phyloP scores from a whole-genome alignment of 2,113 vertebrate species.

The Xenus cinereus region DNA sequence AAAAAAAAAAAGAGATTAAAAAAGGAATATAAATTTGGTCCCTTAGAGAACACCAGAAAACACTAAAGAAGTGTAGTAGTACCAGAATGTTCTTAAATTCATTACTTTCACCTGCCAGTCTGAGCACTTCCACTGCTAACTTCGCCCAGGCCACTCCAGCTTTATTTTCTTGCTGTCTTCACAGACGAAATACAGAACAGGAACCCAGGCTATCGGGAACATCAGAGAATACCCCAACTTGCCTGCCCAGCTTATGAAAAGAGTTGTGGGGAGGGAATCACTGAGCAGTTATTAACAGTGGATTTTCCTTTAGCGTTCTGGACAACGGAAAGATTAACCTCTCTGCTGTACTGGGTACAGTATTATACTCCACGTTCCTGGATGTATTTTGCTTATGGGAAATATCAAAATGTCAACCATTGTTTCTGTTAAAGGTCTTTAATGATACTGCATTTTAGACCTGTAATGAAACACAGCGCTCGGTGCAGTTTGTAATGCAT shows the following conservation, averaged over 20 bases:
- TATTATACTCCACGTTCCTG: slow-evolving; percentile 36
- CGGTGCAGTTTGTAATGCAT: slow-evolving; percentile 75
- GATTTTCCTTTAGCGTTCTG: slow-evolving; percentile 5
- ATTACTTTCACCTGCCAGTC: neutral
- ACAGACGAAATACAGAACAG: neutral
- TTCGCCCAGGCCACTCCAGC: neutral
- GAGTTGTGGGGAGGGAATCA: neutral
- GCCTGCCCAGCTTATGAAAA: neutral
- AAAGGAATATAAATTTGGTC: neutral
- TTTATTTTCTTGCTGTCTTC: neutral
- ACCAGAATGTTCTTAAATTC: neutral
- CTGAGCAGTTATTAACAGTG: neutral
- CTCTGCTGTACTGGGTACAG: slow-evolving; percentile 9
- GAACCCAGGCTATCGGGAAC: neutral
- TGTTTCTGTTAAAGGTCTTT: slow-evolving; percentile 84
- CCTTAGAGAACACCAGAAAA: neutral
- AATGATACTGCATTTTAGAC: slow-evolving; percentile 77
- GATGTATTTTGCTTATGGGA: slow-evolving; percentile 75
- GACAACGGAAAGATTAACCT: neutral
- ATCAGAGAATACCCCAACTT: neutral
- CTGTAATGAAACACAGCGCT: slow-evolving; percentile 79
- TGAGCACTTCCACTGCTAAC: neutral
- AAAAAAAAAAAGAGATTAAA: neutral
- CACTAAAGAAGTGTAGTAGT: neutral
- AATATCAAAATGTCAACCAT: slow-evolving; percentile 83